Evolutionary conservation across 2,888 invertebrate species (phyloP).

Genomic region (Melieria picta): DNA sequence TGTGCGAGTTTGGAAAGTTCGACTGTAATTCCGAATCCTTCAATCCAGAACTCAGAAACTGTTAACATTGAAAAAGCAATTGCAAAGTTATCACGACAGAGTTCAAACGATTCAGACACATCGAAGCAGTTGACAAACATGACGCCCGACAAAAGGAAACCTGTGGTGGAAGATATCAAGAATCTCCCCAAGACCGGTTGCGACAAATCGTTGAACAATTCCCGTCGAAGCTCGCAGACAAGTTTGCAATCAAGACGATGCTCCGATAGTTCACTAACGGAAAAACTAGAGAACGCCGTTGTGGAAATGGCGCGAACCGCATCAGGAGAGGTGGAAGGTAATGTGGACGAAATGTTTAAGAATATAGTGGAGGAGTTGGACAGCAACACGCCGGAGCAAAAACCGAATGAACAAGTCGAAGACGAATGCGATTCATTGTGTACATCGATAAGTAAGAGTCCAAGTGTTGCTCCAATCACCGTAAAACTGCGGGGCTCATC

Average conservation of each 20-base stretch:
- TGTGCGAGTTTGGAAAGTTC: no score
- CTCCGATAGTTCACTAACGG: conserved; percentile 52
- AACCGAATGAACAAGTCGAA: neutral
- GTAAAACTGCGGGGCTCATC: conserved; percentile 58
- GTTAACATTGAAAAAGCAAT: neutral
- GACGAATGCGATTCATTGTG: conserved; percentile 54
- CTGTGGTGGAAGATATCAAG: conserved; percentile 55
- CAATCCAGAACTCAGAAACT: no score
- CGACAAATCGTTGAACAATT: conserved; percentile 55
- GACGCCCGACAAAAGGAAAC: conserved; percentile 28
- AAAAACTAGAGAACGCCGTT: conserved; percentile 44
- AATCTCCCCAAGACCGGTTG: conserved; percentile 60
- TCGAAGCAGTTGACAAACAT: neutral
- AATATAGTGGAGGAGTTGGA: conserved; percentile 52
- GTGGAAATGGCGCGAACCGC: conserved; percentile 11
- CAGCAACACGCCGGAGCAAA: conserved; percentile 33
- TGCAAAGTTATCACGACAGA: conserved; percentile 8
- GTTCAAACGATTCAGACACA: conserved; percentile 12
- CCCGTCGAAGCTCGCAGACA: conserved; percentile 54
- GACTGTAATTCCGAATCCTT: no score
- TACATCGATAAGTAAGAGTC: conserved; percentile 60
- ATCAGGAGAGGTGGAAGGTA: conserved; percentile 37
- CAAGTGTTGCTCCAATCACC: conserved; percentile 54
- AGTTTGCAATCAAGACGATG: conserved; percentile 50
- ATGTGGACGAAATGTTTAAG: conserved; percentile 55